A percentile compares a stretch with the other conserved stretches of the same genome.
Conservation (phyloP, 1,140 invertebrate species). For the Drosophila sucinea region DNA sequence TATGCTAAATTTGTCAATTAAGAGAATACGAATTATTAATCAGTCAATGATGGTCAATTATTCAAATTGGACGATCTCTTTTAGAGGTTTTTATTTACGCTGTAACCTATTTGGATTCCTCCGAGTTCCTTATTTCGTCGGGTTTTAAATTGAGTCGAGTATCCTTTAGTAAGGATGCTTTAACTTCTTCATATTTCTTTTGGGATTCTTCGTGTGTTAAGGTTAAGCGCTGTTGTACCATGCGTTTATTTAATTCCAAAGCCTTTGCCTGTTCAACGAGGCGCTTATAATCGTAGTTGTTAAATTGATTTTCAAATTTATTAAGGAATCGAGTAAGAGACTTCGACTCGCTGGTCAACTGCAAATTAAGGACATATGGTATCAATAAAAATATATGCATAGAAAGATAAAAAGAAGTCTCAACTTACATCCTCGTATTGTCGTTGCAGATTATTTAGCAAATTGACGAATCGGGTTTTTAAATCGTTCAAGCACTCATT, state of each 20-base stretch:
- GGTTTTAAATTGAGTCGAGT: conserved; percentile 54
- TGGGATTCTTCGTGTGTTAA: conserved; percentile 76
- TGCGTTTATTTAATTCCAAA: conserved; percentile 75
- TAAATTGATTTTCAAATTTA: conserved; percentile 80
- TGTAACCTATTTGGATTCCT: conserved; percentile 28
- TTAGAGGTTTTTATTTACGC: background rate
- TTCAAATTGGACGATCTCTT: background rate
- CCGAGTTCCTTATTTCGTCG: conserved; percentile 26
- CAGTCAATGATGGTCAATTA: no score
- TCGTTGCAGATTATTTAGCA: conserved; percentile 84
- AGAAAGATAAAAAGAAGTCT: background rate
- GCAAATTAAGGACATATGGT: background rate
- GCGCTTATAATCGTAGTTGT: conserved; percentile 76
- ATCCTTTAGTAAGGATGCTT: conserved; percentile 63
- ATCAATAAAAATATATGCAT: background rate
- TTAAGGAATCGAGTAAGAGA: conserved; percentile 71
- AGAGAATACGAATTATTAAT: no score
- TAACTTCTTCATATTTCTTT: conserved; percentile 77
- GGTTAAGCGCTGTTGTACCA: conserved; percentile 77
- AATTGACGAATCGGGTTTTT: conserved; percentile 83
- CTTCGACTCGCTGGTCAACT: conserved; percentile 76
- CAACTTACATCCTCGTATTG: conserved; percentile 84
- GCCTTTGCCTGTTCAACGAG: conserved; percentile 72
- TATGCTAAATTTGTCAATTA: no score
- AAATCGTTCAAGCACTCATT: conserved; percentile 85